A percentile compares a stretch with the other conserved stretches of the same genome.
phyloP scores from a whole-genome alignment of 2,888 invertebrate genomes.

The Timandra comae region DNA sequence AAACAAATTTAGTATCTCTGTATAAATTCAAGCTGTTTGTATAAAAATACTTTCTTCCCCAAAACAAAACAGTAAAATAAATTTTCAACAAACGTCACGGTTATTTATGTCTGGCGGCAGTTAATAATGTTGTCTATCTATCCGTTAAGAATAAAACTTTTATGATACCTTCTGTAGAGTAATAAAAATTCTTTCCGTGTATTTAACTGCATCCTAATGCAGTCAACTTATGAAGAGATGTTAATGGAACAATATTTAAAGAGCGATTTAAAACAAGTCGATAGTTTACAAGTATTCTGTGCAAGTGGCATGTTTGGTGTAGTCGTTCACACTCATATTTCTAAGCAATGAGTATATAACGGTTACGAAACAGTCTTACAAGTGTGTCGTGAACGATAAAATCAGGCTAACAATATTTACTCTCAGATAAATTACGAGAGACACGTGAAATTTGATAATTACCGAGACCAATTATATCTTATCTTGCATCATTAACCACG shows the following conservation, averaged over 20 bases:
- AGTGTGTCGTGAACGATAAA: slow-evolving; percentile 46
- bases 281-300: slow-evolving; percentile 24
- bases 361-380: slow-evolving; percentile 47
- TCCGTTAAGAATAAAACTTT: slow-evolving; percentile 50
- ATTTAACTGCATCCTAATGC: slow-evolving; percentile 55
- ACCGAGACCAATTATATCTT: slow-evolving; percentile 58
- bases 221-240: slow-evolving; percentile 28
- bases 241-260: slow-evolving; percentile 4
- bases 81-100: slow-evolving; percentile 21
- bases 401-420: slow-evolving; percentile 61
- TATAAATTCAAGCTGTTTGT: background rate
- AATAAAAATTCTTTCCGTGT: slow-evolving; percentile 61
- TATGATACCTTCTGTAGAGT: slow-evolving; percentile 49
- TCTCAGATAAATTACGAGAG: slow-evolving; percentile 56
- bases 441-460: slow-evolving; percentile 70
- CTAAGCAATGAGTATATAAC: slow-evolving; percentile 25
- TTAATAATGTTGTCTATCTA: slow-evolving; percentile 47
- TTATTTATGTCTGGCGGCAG: slow-evolving; percentile 31
- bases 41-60: slow-evolving; percentile 10
- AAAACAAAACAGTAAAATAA: slow-evolving; percentile 20
- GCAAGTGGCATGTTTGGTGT: slow-evolving; percentile 26
- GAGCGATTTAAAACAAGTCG: slow-evolving; percentile 15
- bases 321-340: slow-evolving; percentile 35
- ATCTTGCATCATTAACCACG: slow-evolving; percentile 56
- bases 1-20: background rate